phyloP scores from a whole-genome alignment of 2,888 invertebrate genomes.

The Chrysina gloriosa region DNA sequence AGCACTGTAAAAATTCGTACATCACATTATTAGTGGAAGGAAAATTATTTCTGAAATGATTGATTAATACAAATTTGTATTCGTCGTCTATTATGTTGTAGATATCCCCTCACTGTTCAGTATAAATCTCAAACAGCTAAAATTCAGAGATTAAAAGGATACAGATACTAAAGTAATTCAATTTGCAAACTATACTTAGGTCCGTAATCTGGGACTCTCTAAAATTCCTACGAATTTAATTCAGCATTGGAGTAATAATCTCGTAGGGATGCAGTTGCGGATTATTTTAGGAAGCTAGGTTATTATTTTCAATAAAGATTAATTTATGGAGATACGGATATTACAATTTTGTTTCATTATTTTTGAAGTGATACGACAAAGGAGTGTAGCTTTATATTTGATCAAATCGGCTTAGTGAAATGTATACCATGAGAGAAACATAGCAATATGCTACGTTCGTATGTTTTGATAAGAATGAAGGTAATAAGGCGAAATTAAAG shows the following conservation, averaged over 20 bases:
- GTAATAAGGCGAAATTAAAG: too few relatives aligned
- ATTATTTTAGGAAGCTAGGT: neutral
- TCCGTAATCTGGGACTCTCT: neutral
- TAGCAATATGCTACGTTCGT: neutral
- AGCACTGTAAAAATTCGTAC: too few relatives aligned
- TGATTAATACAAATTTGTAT: too few relatives aligned
- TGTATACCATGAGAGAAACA: neutral
- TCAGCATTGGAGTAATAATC: neutral
- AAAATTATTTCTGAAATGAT: too few relatives aligned
- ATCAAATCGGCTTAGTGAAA: conserved; percentile 16
- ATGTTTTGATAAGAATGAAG: neutral
- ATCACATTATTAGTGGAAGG: neutral
- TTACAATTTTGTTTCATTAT: conserved; percentile 19
- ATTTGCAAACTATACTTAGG: neutral
- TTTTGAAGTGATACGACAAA: conserved; percentile 2
- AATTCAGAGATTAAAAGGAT: too few relatives aligned
- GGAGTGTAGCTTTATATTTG: neutral
- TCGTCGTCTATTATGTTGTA: too few relatives aligned
- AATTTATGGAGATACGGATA: conserved; percentile 27
- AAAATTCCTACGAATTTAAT: neutral
- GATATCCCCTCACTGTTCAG: neutral
- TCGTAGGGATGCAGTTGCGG: neutral
- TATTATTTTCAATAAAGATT: conserved; percentile 23
- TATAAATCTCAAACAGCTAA: neutral
- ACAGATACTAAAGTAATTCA: neutral